Evolutionary conservation across 2,888 invertebrate genomes (phyloP).

Genomic region (Morpho achilles): DNA sequence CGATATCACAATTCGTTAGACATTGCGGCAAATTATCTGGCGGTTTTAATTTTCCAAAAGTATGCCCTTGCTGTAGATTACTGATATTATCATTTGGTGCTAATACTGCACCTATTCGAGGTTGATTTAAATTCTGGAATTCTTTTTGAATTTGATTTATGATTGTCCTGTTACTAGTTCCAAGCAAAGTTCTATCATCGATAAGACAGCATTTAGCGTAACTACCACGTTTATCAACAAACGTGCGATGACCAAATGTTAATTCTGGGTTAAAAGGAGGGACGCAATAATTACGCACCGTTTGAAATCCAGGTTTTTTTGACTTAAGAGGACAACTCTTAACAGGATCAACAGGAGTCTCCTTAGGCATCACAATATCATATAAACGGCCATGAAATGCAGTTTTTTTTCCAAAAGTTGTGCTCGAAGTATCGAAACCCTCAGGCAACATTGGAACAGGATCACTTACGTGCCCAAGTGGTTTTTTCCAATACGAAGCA

Average conservation of each 20-base stretch:
- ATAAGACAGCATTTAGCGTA: slow-evolving; percentile 65
- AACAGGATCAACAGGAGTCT: slow-evolving; percentile 48
- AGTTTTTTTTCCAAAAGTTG: slow-evolving; percentile 56
- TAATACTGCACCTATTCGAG: slow-evolving; percentile 56
- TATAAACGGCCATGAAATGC: slow-evolving; percentile 47
- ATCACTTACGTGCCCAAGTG: slow-evolving; percentile 47
- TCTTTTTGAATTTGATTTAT: slow-evolving; percentile 63
- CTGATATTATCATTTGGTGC: slow-evolving; percentile 71
- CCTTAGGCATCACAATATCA: slow-evolving; percentile 61
- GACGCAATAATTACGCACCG: slow-evolving; percentile 49
- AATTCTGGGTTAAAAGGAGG: slow-evolving; percentile 61
- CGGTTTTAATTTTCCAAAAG: slow-evolving; percentile 64
- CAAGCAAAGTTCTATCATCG: slow-evolving; percentile 52
- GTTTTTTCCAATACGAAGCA: slow-evolving; percentile 58
- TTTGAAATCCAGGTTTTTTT: slow-evolving; percentile 46
- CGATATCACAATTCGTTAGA: slow-evolving; percentile 50
- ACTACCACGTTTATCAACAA: slow-evolving; percentile 65
- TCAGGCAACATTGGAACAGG: slow-evolving; percentile 59
- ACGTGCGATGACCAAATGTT: slow-evolving; percentile 64
- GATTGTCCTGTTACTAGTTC: slow-evolving; percentile 49
- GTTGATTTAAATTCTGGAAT: slow-evolving; percentile 46
- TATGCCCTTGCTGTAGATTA: slow-evolving; percentile 62
- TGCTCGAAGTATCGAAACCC: slow-evolving; percentile 47
- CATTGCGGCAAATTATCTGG: slow-evolving; percentile 68
- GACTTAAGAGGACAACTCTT: slow-evolving; percentile 40